Conservation (phyloP, 2,888 invertebrate species). For the Proisotoma minuta region DNA sequence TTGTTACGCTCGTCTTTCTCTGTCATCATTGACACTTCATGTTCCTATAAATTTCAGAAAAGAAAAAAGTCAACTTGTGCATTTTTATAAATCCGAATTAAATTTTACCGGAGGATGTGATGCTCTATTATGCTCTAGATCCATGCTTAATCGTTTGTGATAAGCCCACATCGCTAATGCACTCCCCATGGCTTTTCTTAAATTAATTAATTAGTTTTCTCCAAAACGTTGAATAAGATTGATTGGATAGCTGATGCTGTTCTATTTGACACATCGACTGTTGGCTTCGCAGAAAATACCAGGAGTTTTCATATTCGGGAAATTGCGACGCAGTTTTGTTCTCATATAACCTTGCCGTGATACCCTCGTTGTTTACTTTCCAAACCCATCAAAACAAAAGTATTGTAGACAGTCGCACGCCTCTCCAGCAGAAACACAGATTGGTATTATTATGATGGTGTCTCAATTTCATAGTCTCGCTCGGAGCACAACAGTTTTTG, state of each 20-base stretch:
- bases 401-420: no score
- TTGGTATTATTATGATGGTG: no score
- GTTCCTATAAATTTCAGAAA: no score
- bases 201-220: not conserved
- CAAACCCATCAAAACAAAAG: not conserved
- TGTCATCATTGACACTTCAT: not conserved
- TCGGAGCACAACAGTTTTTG: no score
- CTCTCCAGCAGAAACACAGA: no score
- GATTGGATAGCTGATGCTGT: not conserved
- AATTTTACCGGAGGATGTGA: no score
- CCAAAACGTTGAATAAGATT: not conserved
- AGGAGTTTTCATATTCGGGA: not conserved
- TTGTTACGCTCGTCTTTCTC: not conserved
- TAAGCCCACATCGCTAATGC: slow-evolving; percentile 17
- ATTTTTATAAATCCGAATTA: no score
- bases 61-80: no score
- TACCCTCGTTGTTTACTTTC: not conserved
- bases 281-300: no score
- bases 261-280: no score
- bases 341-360: not conserved
- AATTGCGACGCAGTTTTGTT: not conserved
- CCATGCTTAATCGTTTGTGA: slow-evolving; percentile 16
- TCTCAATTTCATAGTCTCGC: no score
- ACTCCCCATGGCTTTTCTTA: slow-evolving; percentile 12
- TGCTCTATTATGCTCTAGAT: not conserved